Conservation (phyloP, 2,797 vertebrate genomes). For the Scolopax bukidnonensis region DNA sequence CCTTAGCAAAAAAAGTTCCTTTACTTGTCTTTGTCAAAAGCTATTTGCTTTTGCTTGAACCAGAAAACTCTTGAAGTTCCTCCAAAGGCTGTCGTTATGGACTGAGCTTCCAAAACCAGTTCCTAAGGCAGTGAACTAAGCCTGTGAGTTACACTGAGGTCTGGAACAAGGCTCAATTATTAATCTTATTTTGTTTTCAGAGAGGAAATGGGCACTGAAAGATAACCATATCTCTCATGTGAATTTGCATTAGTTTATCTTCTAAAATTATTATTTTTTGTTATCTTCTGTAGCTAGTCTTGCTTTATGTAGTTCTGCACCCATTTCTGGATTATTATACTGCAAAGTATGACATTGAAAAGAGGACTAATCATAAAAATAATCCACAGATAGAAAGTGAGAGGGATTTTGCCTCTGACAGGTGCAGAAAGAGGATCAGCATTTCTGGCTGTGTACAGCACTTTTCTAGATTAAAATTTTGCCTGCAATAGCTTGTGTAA, state of each 20-base stretch:
- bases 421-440: not conserved
- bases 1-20: not conserved
- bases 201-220: not conserved
- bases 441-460: not conserved
- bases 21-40: not conserved
- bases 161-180: not conserved
- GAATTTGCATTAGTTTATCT: not conserved
- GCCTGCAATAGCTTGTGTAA: not conserved
- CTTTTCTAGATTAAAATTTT: constrained; percentile 32
- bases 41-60: not conserved
- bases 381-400: not conserved
- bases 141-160: not conserved
- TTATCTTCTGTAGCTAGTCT: not conserved
- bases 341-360: not conserved
- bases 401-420: not conserved
- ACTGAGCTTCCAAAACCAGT: not conserved
- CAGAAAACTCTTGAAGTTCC: not conserved
- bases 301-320: not conserved
- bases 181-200: not conserved
- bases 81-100: not conserved
- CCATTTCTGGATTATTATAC: not conserved
- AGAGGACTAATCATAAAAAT: constrained; percentile 1
- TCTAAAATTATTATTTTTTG: not conserved
- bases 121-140: not conserved
- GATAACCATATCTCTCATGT: not conserved